Evolutionary conservation across 2,888 invertebrate genomes (phyloP).

Genomic region (Conus canariensis): DNA sequence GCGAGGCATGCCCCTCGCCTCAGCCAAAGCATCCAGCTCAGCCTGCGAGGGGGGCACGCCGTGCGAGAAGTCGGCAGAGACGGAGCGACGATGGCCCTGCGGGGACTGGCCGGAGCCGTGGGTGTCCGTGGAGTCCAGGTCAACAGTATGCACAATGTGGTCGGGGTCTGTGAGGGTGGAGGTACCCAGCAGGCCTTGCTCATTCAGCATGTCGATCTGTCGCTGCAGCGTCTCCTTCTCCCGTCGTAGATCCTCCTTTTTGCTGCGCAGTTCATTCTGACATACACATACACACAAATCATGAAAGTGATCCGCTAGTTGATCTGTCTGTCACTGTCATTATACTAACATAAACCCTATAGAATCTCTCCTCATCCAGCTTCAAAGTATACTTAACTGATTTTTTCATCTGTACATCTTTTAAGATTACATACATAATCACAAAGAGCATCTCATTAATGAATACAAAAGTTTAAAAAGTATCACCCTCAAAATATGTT

Average conservation of each 20-base stretch:
- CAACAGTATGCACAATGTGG: constrained; percentile 26
- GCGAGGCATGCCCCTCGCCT: constrained; percentile 44
- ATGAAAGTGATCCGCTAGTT: neutral
- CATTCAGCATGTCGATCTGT: constrained; percentile 80
- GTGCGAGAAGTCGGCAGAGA: constrained; percentile 69
- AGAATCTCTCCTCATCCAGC: no score
- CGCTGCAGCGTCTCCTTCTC: constrained; percentile 90
- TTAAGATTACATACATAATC: no score
- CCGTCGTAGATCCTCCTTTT: constrained; percentile 93
- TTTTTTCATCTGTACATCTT: no score
- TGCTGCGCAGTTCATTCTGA: constrained; percentile 87
- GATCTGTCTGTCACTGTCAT: neutral
- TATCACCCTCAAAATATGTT: no score
- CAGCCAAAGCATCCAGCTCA: constrained; percentile 14
- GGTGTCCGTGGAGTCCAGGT: constrained; percentile 37
- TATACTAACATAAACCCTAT: no score
- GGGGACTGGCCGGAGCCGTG: constrained; percentile 31
- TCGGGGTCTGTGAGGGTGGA: constrained; percentile 37
- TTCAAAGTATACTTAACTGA: no score
- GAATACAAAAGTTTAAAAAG: no score
- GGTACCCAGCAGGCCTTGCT: constrained; percentile 53
- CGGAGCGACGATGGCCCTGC: constrained; percentile 65
- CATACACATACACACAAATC: neutral
- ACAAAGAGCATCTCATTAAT: no score
- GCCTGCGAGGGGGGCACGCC: constrained; percentile 45